A percentile compares a stretch with the other conserved stretches of the same genome.
Conservation (phyloP, 2,113 vertebrate species). For the Varanus komodoensis region DNA sequence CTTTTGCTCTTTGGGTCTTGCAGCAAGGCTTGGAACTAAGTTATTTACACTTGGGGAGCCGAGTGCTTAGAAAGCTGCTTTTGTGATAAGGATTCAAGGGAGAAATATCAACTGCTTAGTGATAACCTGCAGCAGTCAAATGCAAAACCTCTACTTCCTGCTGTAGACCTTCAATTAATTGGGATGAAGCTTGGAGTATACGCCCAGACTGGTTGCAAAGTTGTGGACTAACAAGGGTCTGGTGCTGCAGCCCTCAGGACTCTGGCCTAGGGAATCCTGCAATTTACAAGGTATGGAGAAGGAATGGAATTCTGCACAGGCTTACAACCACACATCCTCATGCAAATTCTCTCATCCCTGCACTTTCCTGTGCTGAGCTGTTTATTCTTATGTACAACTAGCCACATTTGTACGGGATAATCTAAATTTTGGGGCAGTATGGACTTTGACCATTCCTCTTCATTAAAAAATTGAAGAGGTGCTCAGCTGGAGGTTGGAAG, state of each 20-base stretch:
- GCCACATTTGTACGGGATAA: too few species aligned
- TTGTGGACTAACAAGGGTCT: too few species aligned
- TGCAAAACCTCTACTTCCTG: too few species aligned
- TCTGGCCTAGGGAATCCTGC: background rate
- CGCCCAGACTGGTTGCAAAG: background rate
- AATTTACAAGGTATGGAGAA: background rate
- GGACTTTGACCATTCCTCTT: too few species aligned
- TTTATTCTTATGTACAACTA: too few species aligned
- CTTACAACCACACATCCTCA: background rate
- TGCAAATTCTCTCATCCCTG: too few species aligned
- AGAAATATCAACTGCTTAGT: background rate
- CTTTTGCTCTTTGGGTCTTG: background rate
- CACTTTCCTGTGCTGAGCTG: background rate
- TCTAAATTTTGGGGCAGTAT: too few species aligned
- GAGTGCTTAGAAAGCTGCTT: background rate
- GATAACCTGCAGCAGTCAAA: background rate
- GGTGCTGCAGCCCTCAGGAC: background rate
- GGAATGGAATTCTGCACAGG: background rate
- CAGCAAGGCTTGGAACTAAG: background rate
- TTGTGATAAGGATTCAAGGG: background rate
- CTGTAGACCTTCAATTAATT: background rate
- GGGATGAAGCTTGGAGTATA: background rate
- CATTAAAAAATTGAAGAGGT: too few species aligned
- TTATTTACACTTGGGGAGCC: background rate
- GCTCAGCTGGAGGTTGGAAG: too few species aligned